These are phyloP conservation scores for Peromyscus melanophrys DNA, from an alignment of 2,797 vertebrate genomes.

Conservation along the genomic window DNA sequence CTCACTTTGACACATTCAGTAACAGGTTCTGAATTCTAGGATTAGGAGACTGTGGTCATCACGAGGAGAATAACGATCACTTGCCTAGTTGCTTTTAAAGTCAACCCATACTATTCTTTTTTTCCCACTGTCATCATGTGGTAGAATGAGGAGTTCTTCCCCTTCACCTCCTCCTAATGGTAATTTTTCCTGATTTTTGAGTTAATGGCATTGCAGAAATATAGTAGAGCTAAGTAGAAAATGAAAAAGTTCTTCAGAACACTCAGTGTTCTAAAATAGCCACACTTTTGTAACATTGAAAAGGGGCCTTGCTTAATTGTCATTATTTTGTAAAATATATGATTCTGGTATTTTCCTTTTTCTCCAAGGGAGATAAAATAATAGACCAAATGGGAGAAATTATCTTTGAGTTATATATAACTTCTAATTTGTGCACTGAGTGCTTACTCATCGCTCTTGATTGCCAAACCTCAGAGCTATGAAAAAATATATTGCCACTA, in stretches of 20 bases:
- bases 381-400: constrained; percentile 64
- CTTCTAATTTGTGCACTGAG: constrained; percentile 58
- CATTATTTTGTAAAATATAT: constrained; percentile 70
- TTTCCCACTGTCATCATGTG: background rate
- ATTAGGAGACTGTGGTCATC: background rate
- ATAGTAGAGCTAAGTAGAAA: background rate
- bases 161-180: background rate
- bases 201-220: constrained; percentile 54
- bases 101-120: background rate
- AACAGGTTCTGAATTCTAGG: background rate
- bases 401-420: constrained; percentile 58
- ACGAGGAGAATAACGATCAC: background rate
- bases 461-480: constrained; percentile 62
- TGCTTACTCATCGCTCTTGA: constrained; percentile 79
- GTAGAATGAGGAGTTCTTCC: background rate
- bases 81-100: background rate
- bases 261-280: background rate
- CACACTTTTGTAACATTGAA: constrained; percentile 24
- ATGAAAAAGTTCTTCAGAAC: background rate
- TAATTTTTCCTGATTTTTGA: background rate
- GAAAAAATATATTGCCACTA: constrained; percentile 53
- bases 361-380: constrained; percentile 49
- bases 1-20: constrained; percentile 4
- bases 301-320: background rate
- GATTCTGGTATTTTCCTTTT: constrained; percentile 66